Evolutionary conservation across 2,888 invertebrate species (phyloP), one percentile per base, ranked within the genome.

Genomic region (Blomia tropicalis): DNA sequence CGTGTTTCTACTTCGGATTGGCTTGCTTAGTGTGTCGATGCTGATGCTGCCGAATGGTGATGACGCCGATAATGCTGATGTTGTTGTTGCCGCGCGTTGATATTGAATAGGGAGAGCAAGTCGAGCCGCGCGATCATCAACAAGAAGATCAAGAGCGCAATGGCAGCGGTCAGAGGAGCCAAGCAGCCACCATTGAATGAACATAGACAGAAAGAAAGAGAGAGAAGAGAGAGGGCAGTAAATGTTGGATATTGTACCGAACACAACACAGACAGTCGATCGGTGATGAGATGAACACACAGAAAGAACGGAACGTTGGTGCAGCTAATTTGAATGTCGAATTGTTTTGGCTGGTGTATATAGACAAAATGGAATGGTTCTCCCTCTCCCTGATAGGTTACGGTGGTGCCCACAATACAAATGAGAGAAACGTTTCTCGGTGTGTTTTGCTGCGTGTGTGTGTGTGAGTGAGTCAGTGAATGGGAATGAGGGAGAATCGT

Each of bases 161-260:
- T 47, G 51, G 51, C 51, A 47, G 51, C 51, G 51, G 51, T 47
- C 7, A 47, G 51, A 47, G 51, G 22, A n/a, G n/a, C n/a, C n/a
- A n/a, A n/a, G n/a, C 51, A 19, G 36, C 36, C 36, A 36, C 36
- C 7, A 47, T 7, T 22, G n/a, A 47, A n/a, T 11, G 51, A 47
- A n/a, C 7, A 47, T 47, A 47, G 27, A 27, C 51, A n/a, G 22
- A 7, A n/a, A 47, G 51, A 47, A 27, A 7, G 51, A 47, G 51
- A 47, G 7, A 11, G 51, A n/a, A 7, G n/a, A 47, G 7, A 11
- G 51, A n/a, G n/a, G 51, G 27, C 51, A 47, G 51, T n/a, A 22
- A n/a, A 22, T 11, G 11, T 27, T 7, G 51, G 27, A 47, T 27
- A 47, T 27, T 7, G 51, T 47, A 47, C 51, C 5, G 51, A 22